These are phyloP conservation scores for Callimorpha dominula DNA, from an alignment of 2,888 invertebrate species.

Conservation along the genomic window DNA sequence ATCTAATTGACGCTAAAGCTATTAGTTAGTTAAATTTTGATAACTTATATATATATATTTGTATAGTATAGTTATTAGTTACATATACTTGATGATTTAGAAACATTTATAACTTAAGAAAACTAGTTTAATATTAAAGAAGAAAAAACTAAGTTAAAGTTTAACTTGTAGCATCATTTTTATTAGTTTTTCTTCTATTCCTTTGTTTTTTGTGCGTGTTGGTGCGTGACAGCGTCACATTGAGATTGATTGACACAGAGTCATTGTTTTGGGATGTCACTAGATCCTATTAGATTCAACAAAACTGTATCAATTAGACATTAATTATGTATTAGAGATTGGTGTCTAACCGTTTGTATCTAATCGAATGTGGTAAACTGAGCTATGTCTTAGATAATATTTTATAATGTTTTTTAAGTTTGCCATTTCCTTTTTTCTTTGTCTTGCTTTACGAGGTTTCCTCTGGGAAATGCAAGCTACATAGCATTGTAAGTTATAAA, in stretches of 20 bases:
- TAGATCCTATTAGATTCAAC: background rate
- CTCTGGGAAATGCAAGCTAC: background rate
- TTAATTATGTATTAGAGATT: background rate
- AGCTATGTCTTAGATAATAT: slow-evolving; percentile 15
- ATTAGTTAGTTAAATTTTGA: too few species aligned
- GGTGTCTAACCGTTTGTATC: background rate
- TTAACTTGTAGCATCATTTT: background rate
- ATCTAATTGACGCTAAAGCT: too few species aligned
- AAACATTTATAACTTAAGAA: too few species aligned
- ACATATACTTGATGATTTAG: too few species aligned
- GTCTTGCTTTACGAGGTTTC: background rate
- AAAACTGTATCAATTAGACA: background rate
- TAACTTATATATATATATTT: too few species aligned
- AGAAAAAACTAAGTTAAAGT: background rate
- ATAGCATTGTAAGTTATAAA: background rate
- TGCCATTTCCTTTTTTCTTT: slow-evolving; percentile 15
- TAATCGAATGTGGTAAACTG: background rate
- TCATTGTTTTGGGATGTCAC: background rate
- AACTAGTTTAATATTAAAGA: too few species aligned
- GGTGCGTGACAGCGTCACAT: too few species aligned
- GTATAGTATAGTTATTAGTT: too few species aligned
- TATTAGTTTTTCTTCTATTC: background rate
- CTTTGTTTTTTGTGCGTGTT: background rate
- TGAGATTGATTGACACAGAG: background rate
- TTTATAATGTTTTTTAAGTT: background rate